Evolutionary conservation across 2,797 vertebrate genomes (phyloP).

Genomic region (Garrulus glandarius): DNA sequence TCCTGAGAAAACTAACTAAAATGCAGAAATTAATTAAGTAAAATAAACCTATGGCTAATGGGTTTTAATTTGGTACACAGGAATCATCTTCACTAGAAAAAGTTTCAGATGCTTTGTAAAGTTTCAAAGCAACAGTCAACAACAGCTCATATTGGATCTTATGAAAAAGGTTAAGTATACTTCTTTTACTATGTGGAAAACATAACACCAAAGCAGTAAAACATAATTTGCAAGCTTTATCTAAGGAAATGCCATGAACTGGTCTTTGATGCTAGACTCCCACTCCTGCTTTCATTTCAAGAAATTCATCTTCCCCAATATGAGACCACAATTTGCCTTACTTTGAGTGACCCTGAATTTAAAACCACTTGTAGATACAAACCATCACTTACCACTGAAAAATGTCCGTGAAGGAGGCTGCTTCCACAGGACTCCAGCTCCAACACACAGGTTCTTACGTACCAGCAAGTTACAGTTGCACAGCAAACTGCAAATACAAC

Average conservation of each 20-base stretch:
- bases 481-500: constrained; percentile 44
- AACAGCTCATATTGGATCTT: not conserved
- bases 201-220: not conserved
- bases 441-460: not conserved
- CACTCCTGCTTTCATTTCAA: not conserved
- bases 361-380: not conserved
- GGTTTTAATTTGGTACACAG: not conserved
- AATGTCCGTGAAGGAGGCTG: constrained; percentile 49
- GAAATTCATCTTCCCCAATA: not conserved
- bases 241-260: not conserved
- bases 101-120: not conserved
- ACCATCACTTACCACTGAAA: constrained; percentile 64
- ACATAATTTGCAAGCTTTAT: not conserved
- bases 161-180: not conserved
- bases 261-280: not conserved
- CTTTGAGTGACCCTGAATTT: not conserved
- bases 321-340: not conserved
- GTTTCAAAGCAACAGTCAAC: not conserved
- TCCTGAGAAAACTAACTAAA: not conserved
- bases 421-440: constrained; percentile 22
- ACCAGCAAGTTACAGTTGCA: constrained; percentile 8
- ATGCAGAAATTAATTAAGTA: not conserved
- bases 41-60: not conserved
- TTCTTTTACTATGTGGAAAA: not conserved
- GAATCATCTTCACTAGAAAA: not conserved